phyloP scores from a whole-genome alignment of 2,113 vertebrate genomes.

The Halichoeres trimaculatus region DNA sequence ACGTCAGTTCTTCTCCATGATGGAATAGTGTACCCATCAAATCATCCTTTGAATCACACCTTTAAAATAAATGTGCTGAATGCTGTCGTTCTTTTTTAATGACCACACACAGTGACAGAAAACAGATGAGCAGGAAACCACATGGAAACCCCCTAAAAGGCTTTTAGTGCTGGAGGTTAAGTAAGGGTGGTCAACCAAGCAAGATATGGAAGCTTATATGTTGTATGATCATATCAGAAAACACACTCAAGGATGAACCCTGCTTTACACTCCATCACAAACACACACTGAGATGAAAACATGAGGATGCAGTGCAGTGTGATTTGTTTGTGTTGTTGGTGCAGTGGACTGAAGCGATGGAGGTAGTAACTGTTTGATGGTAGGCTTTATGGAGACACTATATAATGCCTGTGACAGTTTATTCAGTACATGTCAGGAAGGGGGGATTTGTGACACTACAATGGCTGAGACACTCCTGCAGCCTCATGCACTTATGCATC shows the following conservation, averaged over 20 bases:
- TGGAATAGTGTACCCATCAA: constrained; percentile 18
- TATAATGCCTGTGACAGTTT: constrained; percentile 81
- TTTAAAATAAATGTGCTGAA: constrained; percentile 43
- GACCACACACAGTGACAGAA: constrained; percentile 46
- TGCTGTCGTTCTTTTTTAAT: constrained; percentile 44
- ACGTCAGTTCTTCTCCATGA: constrained; percentile 8
- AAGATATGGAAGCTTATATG: constrained; percentile 65
- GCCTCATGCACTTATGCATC: constrained; percentile 55
- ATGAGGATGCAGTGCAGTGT: constrained; percentile 35
- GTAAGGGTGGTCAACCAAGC: constrained; percentile 56
- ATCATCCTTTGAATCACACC: constrained; percentile 28
- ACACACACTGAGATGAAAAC: constrained; percentile 64
- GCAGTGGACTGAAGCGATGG: constrained; percentile 77
- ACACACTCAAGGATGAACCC: constrained; percentile 67
- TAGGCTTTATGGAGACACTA: constrained; percentile 81
- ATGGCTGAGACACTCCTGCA: constrained; percentile 66
- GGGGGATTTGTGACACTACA: constrained; percentile 74
- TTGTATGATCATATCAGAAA: constrained; percentile 71
- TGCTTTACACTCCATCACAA: constrained; percentile 51
- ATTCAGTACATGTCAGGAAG: constrained; percentile 79
- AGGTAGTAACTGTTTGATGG: constrained; percentile 81
- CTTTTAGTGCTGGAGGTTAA: constrained; percentile 47
- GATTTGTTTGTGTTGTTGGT: constrained; percentile 81
- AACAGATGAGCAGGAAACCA: constrained; percentile 36
- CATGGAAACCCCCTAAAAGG: constrained; percentile 46